A percentile compares a stretch with the other conserved stretches of the same genome.
These are phyloP conservation scores for Catocala fraxini DNA, from an alignment of 2,888 invertebrate species.

Conservation along the genomic window DNA sequence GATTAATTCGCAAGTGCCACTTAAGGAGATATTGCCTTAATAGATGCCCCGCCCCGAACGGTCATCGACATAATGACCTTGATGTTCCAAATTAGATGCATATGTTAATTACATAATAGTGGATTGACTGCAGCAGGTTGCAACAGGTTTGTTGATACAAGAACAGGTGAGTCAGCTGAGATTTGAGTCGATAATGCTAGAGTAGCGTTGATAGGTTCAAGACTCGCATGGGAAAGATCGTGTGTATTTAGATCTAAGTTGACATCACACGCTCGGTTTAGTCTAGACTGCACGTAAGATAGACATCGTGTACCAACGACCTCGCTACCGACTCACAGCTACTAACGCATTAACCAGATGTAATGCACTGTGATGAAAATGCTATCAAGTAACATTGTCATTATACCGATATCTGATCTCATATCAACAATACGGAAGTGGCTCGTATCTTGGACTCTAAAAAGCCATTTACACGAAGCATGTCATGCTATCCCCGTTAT, in stretches of 20 bases:
- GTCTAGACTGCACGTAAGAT: constrained; percentile 61
- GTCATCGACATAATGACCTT: constrained; percentile 72
- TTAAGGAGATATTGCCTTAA: constrained; percentile 76
- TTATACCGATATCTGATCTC: background rate
- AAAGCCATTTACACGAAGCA: no score
- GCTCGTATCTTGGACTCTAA: background rate
- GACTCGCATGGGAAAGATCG: constrained; percentile 54
- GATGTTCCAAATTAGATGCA: constrained; percentile 72
- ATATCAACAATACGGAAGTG: background rate
- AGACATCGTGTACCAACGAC: constrained; percentile 57
- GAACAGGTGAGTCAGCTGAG: constrained; percentile 67
- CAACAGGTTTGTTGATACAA: constrained; percentile 73
- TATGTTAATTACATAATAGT: constrained; percentile 70
- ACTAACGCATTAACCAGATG: constrained; percentile 57
- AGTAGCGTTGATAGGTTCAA: constrained; percentile 35
- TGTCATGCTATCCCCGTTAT: no score
- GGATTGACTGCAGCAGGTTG: constrained; percentile 73
- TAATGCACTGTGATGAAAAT: constrained; percentile 44
- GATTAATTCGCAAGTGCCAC: constrained; percentile 79
- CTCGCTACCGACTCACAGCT: constrained; percentile 51
- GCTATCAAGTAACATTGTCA: constrained; percentile 12
- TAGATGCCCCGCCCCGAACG: constrained; percentile 71
- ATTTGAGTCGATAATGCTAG: constrained; percentile 59
- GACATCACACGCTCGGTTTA: constrained; percentile 57
- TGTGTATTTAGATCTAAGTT: constrained; percentile 52